Conservation (phyloP, 1,140 invertebrate species). For the Popillia japonica region DNA sequence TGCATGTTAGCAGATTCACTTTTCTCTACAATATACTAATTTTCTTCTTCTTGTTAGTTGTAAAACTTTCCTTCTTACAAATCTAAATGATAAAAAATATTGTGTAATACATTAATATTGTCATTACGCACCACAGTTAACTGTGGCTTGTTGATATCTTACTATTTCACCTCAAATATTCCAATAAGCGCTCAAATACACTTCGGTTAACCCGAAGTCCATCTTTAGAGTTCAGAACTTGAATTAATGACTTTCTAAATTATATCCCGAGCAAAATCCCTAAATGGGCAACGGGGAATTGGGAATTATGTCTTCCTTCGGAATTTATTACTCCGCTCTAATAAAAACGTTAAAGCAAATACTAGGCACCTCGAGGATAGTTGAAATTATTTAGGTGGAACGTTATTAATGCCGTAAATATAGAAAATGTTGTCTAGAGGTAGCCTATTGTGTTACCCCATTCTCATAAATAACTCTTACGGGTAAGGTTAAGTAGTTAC, state of each 20-base stretch:
- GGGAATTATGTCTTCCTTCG: background rate
- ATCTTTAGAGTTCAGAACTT: background rate
- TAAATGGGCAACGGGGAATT: background rate
- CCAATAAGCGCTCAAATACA: background rate
- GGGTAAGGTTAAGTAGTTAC: background rate
- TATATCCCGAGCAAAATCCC: background rate
- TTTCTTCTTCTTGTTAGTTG: no score
- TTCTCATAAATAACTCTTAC: background rate
- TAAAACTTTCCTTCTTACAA: no score
- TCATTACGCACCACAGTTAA: no score
- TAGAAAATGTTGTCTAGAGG: background rate
- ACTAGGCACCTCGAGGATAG: constrained; percentile 3
- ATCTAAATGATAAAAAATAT: no score
- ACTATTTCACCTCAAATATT: background rate
- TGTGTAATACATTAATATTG: no score
- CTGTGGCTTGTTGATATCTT: background rate
- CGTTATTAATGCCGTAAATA: constrained; percentile 10
- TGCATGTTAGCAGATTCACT: no score
- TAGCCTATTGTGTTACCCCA: background rate
- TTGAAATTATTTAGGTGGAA: constrained; percentile 6
- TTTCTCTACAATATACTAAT: no score
- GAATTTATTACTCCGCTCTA: background rate
- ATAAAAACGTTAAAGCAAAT: constrained; percentile 12
- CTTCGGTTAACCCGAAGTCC: background rate
- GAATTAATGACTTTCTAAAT: background rate